These are phyloP conservation scores for Spinus olivaceus DNA, from an alignment of 2,797 vertebrate species.

Conservation along the genomic window DNA sequence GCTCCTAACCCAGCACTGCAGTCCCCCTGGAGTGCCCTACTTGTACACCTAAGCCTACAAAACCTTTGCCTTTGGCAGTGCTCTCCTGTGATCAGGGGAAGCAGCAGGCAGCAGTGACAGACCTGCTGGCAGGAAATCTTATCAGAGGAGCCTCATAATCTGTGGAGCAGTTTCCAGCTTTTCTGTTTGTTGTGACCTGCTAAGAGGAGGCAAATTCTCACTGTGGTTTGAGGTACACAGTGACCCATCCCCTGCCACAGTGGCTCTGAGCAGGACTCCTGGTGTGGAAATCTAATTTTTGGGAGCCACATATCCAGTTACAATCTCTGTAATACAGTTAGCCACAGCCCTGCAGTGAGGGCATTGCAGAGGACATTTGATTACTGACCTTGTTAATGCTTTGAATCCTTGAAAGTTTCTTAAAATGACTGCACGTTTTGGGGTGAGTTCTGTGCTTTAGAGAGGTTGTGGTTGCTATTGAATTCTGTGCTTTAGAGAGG, in stretches of 20 bases:
- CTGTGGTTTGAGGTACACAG: neutral
- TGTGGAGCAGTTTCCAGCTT: neutral
- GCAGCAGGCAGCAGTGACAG: neutral
- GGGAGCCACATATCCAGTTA: neutral
- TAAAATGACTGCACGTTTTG: neutral
- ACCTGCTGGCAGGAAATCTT: neutral
- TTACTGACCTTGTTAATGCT: neutral
- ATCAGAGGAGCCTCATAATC: neutral
- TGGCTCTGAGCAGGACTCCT: neutral
- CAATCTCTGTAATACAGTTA: neutral
- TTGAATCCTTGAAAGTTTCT: neutral
- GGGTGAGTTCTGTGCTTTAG: neutral
- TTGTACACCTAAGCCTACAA: neutral
- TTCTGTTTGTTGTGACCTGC: neutral
- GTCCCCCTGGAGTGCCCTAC: neutral
- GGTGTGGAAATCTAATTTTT: neutral
- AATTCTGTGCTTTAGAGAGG: neutral
- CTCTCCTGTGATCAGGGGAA: neutral
- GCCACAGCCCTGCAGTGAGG: neutral
- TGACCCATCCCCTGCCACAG: neutral
- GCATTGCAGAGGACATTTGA: neutral
- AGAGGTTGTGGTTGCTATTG: neutral
- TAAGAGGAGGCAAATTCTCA: neutral
- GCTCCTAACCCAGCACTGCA: neutral
- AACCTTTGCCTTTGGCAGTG: neutral